A percentile compares a stretch with the other conserved stretches of the same genome.
phyloP scores from a whole-genome alignment of 2,113 vertebrate species.

The Pygoscelis adeliae region DNA sequence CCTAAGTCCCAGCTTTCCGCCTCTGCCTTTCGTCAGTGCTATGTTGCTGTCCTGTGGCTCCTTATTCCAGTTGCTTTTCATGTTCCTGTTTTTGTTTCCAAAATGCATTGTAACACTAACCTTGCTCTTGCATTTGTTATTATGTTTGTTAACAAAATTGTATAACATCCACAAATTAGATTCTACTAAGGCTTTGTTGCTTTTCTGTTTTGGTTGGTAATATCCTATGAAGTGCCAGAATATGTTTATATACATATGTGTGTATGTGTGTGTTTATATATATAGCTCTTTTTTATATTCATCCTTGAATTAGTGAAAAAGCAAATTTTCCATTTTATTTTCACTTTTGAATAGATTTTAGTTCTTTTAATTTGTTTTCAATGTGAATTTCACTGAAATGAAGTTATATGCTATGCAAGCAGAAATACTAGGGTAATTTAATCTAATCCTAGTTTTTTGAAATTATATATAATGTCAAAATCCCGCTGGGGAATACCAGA shows the following conservation, averaged over 20 bases:
- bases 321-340: neutral
- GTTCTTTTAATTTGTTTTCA: neutral
- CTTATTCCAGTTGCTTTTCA: neutral
- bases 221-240: neutral
- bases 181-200: neutral
- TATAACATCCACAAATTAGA: neutral
- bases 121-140: neutral
- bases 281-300: neutral
- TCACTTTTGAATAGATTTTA: neutral
- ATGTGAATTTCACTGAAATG: neutral
- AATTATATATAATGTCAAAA: neutral
- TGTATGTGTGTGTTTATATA: too few species aligned
- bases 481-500: neutral
- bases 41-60: neutral
- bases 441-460: fast-evolving
- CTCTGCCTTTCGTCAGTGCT: neutral
- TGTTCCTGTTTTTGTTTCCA: neutral
- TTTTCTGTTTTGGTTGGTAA: neutral
- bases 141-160: neutral
- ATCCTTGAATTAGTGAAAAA: neutral
- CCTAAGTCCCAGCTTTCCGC: neutral
- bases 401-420: neutral
- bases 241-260: neutral
- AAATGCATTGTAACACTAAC: neutral
- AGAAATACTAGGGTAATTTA: neutral